A percentile compares a stretch with the other conserved stretches of the same genome.
phyloP scores from a whole-genome alignment of 2,797 vertebrate species.

The Anguilla megastoma region DNA sequence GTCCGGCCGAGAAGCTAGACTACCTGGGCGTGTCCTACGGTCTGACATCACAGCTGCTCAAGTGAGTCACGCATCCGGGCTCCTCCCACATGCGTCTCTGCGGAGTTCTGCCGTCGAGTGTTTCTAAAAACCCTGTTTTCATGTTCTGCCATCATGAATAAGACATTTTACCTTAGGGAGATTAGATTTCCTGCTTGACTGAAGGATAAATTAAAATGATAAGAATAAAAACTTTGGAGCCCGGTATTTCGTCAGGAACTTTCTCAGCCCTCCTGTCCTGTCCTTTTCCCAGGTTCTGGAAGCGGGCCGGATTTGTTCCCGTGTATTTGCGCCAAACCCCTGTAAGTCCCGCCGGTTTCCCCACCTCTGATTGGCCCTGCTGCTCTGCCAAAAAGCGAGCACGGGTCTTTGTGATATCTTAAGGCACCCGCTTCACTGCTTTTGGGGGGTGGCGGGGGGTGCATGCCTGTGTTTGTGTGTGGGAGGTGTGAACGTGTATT shows the following conservation, averaged over 20 bases:
- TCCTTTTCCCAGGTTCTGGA: slow-evolving; percentile 86
- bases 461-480: background rate
- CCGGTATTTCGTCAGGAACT: background rate
- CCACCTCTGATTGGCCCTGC: background rate
- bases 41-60: slow-evolving; percentile 87
- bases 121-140: background rate
- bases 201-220: no score
- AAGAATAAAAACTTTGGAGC: no score
- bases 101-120: background rate
- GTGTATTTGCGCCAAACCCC: slow-evolving; percentile 95
- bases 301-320: slow-evolving; percentile 87
- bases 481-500: background rate
- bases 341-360: slow-evolving; percentile 70
- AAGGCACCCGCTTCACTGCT: no score
- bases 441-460: no score
- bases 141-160: no score
- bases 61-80: slow-evolving; percentile 68
- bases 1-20: slow-evolving; percentile 87
- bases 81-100: background rate
- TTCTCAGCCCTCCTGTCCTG: background rate
- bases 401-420: no score
- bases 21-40: slow-evolving; percentile 96
- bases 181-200: no score
- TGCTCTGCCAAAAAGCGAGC: no score
- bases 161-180: no score